A percentile compares a stretch with the other conserved stretches of the same genome.
phyloP scores from a whole-genome alignment of 1,140 invertebrate species.

The Frieseomelitta varia region DNA sequence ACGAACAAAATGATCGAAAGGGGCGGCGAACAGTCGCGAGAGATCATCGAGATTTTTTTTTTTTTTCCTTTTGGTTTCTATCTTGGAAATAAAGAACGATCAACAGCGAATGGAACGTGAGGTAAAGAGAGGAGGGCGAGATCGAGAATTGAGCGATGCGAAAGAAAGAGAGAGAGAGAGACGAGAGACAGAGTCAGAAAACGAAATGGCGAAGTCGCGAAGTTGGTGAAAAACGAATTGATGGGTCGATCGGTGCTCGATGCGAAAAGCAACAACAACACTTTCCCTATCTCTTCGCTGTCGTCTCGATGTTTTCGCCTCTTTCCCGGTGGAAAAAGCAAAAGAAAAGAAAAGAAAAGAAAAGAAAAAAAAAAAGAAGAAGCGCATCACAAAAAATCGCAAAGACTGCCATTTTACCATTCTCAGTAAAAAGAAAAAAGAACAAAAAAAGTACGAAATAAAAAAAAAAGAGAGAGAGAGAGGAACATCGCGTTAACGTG shows the following conservation, averaged over 20 bases:
- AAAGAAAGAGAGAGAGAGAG: not conserved
- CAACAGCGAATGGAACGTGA: not conserved
- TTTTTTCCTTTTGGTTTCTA: not conserved
- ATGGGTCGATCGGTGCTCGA: slow-evolving; percentile 45
- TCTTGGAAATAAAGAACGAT: not conserved
- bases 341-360: no score
- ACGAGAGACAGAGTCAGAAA: not conserved
- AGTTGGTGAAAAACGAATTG: slow-evolving; percentile 43
- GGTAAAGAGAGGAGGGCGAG: not conserved
- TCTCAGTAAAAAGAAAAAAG: slow-evolving; percentile 48
- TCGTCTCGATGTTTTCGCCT: slow-evolving; percentile 53
- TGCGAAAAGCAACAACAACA: not conserved
- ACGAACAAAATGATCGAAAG: not conserved
- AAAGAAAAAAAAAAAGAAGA: not conserved
- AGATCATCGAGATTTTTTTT: not conserved
- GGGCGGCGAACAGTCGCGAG: not conserved
- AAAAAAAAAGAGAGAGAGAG: no score
- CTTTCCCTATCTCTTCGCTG: slow-evolving; percentile 51
- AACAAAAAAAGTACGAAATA: not conserved
- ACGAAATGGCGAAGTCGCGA: not conserved
- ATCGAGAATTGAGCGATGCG: no score
- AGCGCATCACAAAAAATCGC: slow-evolving; percentile 51
- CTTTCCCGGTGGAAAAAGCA: slow-evolving; percentile 35
- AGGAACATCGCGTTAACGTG: slow-evolving; percentile 34
- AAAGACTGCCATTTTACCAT: slow-evolving; percentile 63